Conservation (phyloP, 2,888 invertebrate species). For the Trichopoda pennipes region DNA sequence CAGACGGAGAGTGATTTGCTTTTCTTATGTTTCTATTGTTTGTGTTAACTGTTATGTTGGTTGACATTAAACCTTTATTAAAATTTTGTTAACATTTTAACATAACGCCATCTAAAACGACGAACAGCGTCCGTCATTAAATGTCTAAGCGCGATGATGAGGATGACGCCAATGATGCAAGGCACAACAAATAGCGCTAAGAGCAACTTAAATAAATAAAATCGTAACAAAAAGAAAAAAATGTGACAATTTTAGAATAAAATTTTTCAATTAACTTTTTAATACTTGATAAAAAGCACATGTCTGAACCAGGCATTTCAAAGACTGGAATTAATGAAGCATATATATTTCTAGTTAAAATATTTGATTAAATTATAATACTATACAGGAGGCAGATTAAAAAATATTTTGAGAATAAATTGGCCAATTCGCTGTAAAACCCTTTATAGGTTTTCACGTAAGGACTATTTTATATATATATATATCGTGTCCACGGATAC, state of each 20-base stretch:
- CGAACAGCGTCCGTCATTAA: constrained; percentile 61
- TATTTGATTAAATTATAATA: too few relatives aligned
- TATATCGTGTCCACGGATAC: too few relatives aligned
- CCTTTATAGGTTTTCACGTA: too few relatives aligned
- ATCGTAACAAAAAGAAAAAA: constrained; percentile 14
- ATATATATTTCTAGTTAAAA: too few relatives aligned
- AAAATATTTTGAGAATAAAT: too few relatives aligned
- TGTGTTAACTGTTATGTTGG: constrained; percentile 47
- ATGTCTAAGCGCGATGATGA: constrained; percentile 57
- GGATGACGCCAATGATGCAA: constrained; percentile 55
- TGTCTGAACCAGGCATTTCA: not conserved
- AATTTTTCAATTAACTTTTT: constrained; percentile 20
- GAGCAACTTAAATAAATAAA: constrained; percentile 22
- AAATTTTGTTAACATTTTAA: constrained; percentile 65
- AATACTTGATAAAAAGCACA: constrained; percentile 4
- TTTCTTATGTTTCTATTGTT: not conserved
- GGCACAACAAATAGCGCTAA: not conserved
- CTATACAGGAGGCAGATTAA: too few relatives aligned
- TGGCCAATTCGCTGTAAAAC: too few relatives aligned
- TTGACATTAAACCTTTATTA: constrained; percentile 64
- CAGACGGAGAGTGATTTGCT: constrained; percentile 46
- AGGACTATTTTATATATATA: too few relatives aligned
- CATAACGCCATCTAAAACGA: constrained; percentile 63
- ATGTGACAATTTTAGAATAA: constrained; percentile 37
- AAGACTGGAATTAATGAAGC: too few relatives aligned